A percentile compares a stretch with the other conserved stretches of the same genome.
Conservation (phyloP, 2,888 invertebrate species). For the Netelia inedita region DNA sequence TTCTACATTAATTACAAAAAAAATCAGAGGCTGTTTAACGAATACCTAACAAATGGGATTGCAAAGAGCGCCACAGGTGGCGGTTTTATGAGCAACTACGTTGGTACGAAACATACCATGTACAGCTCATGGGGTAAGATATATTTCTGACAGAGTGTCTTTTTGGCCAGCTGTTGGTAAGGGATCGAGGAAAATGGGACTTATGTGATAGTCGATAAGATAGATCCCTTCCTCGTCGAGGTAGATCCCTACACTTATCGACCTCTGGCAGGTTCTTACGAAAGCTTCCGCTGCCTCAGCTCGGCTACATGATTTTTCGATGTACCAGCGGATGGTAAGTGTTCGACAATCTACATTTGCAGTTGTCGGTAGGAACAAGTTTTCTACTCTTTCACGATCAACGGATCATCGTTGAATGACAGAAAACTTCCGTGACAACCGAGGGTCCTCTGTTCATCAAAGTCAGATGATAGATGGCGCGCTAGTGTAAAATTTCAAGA, state of each 20-base stretch:
- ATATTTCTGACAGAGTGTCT: background rate
- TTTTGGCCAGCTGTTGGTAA: constrained; percentile 3
- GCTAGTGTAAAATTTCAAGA: background rate
- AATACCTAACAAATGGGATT: background rate
- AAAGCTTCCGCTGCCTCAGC: background rate
- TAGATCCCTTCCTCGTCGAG: background rate
- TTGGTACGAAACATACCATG: background rate
- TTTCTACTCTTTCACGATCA: background rate
- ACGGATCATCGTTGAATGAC: too few species aligned
- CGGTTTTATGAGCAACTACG: constrained; percentile 42
- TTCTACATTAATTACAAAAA: background rate
- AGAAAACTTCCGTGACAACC: too few species aligned
- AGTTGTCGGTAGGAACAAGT: background rate
- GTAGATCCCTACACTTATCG: background rate
- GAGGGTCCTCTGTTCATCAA: too few species aligned
- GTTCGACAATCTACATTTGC: too few species aligned
- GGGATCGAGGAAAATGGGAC: background rate
- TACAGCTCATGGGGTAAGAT: background rate
- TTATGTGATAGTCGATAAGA: background rate
- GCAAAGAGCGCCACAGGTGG: background rate
- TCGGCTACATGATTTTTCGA: background rate
- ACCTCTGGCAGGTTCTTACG: background rate
- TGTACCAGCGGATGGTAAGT: background rate
- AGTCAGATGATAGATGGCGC: constrained; percentile 37
- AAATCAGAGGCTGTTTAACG: background rate